phyloP scores from a whole-genome alignment of 2,113 vertebrate genomes.

The Nothoprocta pentlandii region DNA sequence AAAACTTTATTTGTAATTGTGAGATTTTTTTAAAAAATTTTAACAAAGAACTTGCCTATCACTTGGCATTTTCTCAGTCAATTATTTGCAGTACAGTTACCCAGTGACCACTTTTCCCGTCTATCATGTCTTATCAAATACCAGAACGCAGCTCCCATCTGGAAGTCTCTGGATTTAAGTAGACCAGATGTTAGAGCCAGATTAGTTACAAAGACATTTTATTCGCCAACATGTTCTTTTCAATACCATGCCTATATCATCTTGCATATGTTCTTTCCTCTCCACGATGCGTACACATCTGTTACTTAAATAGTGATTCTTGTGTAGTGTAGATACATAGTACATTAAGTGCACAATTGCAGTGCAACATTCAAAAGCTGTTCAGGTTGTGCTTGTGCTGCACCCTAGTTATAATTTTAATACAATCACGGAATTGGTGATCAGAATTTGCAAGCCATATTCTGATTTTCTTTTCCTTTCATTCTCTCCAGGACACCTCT shows the following conservation, averaged over 20 bases:
- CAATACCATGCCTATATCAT: constrained; percentile 23
- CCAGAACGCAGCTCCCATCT: not conserved
- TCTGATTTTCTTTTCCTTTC: not conserved
- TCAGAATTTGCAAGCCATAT: accelerated
- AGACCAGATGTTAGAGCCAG: constrained; percentile 43
- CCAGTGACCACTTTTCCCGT: not conserved
- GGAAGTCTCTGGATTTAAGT: constrained; percentile 15
- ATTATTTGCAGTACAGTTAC: not conserved
- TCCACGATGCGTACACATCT: not conserved
- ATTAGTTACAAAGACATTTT: constrained; percentile 54
- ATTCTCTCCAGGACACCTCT: not conserved
- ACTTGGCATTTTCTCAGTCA: not conserved
- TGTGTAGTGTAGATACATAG: not conserved
- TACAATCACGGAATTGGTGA: not conserved
- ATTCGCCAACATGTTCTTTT: constrained; percentile 35
- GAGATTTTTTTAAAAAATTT: not conserved
- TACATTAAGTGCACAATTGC: not conserved
- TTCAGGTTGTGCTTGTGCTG: not conserved
- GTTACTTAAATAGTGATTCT: not conserved
- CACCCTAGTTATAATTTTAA: not conserved
- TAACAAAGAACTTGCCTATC: not conserved
- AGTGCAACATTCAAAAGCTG: not conserved
- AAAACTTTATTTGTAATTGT: not conserved
- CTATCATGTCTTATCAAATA: constrained; percentile 16
- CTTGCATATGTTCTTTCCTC: constrained; percentile 32